Conservation (phyloP, 2,888 invertebrate genomes). For the Drosophila meridiana region DNA sequence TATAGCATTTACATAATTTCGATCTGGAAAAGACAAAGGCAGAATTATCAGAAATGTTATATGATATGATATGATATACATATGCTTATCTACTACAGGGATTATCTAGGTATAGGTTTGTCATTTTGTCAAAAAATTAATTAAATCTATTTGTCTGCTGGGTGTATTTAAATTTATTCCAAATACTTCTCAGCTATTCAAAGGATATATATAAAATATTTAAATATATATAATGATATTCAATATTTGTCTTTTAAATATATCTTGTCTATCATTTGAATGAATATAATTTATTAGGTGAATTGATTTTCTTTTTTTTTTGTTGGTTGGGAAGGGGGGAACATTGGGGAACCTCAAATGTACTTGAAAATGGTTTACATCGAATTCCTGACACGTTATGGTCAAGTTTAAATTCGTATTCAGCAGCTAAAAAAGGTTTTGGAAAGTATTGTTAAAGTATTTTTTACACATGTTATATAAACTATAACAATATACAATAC, state of each 20-base stretch:
- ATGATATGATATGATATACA: constrained; percentile 15
- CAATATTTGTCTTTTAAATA: background rate
- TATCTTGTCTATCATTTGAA: no score
- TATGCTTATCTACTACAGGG: background rate
- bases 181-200: background rate
- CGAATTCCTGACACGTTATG: no score
- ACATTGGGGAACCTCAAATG: no score
- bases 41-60: constrained; percentile 10
- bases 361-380: no score
- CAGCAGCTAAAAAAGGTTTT: no score
- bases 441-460: no score
- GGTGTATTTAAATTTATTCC: background rate
- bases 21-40: background rate
- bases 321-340: no score
- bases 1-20: constrained; percentile 45
- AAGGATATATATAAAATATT: background rate
- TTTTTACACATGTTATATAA: no score
- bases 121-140: constrained; percentile 9
- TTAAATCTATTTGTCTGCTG: constrained; percentile 9
- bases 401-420: no score
- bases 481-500: no score
- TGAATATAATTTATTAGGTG: no score
- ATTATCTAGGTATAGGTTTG: constrained; percentile 8
- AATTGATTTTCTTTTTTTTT: no score
- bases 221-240: background rate